Evolutionary conservation across 2,797 vertebrate genomes (phyloP).

Genomic region (Clarias pachynema): DNA sequence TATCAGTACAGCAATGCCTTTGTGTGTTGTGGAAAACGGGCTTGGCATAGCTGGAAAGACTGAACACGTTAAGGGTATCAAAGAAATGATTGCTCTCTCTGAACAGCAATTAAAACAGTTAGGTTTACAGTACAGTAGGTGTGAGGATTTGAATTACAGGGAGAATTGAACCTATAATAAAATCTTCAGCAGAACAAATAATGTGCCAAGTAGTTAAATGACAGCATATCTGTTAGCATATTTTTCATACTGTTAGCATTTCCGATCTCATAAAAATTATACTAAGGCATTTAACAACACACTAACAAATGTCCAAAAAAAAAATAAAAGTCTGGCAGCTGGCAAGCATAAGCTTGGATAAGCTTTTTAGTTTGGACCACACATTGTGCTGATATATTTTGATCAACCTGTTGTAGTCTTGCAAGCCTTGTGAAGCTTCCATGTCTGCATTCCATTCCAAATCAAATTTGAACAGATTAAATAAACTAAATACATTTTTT

Average conservation of each 20-base stretch:
- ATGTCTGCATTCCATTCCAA: background rate
- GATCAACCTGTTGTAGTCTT: background rate
- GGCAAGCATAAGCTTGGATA: background rate
- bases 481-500: background rate
- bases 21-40: slow-evolving; percentile 16
- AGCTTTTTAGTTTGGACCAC: background rate
- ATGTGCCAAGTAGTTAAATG: slow-evolving; percentile 2
- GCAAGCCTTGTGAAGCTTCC: slow-evolving; percentile 14
- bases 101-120: slow-evolving; percentile 7
- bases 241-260: background rate
- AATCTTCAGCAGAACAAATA: slow-evolving; percentile 15
- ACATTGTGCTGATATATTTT: background rate
- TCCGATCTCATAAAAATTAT: background rate
- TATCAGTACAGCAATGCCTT: slow-evolving; percentile 31
- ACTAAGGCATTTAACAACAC: background rate
- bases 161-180: background rate
- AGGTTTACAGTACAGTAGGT: background rate
- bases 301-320: background rate
- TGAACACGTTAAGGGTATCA: background rate
- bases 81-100: slow-evolving; percentile 1
- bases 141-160: background rate
- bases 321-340: background rate
- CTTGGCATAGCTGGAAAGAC: slow-evolving; percentile 17
- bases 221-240: slow-evolving; percentile 5
- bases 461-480: background rate